Conservation (phyloP, 2,888 invertebrate genomes). For the Tineola bisselliella region DNA sequence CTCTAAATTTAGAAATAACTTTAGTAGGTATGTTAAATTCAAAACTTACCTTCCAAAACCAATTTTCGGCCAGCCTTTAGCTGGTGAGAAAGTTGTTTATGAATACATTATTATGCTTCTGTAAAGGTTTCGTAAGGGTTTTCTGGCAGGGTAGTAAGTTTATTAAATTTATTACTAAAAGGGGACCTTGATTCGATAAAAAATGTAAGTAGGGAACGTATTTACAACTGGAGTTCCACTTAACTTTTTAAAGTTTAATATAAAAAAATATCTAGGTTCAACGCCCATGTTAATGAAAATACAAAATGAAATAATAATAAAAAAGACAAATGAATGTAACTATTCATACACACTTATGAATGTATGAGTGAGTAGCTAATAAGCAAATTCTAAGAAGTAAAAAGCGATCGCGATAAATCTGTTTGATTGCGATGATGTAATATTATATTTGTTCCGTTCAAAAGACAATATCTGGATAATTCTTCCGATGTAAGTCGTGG, state of each 20-base stretch:
- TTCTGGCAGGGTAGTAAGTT: not conserved
- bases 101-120: not conserved
- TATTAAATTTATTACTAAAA: not conserved
- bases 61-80: not conserved
- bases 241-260: not conserved
- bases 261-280: too few relatives aligned
- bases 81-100: not conserved
- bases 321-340: too few relatives aligned
- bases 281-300: too few relatives aligned
- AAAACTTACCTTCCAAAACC: not conserved
- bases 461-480: not conserved
- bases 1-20: too few relatives aligned
- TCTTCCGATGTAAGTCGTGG: conserved; percentile 4
- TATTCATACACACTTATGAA: too few relatives aligned
- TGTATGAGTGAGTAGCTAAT: too few relatives aligned
- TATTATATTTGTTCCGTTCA: not conserved
- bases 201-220: not conserved
- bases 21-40: not conserved
- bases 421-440: not conserved
- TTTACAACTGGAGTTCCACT: not conserved
- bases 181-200: not conserved
- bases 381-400: too few relatives aligned
- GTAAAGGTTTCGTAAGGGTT: not conserved
- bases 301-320: too few relatives aligned
- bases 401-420: not conserved